A percentile compares a stretch with the other conserved stretches of the same genome.
Evolutionary conservation across 1,140 invertebrate genomes (phyloP).

Genomic region (Cydia fagiglandana): DNA sequence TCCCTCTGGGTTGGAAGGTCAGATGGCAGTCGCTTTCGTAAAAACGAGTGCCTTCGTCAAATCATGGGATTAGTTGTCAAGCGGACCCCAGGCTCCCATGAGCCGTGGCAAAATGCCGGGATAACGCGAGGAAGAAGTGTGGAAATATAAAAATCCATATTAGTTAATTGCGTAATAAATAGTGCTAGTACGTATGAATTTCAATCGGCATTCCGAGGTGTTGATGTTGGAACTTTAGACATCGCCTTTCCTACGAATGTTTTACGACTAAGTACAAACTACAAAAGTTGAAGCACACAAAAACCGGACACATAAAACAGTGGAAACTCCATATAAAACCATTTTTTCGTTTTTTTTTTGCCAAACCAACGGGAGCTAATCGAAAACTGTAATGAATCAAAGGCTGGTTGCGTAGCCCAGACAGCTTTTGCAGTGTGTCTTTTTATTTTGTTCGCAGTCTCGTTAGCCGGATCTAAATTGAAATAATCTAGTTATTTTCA

Average conservation of each 20-base stretch:
- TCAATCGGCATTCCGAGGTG: neutral
- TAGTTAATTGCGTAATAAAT: no score
- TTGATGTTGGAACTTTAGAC: neutral
- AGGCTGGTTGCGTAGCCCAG: constrained; percentile 66
- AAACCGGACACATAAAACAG: constrained; percentile 14
- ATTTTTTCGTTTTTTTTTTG: constrained; percentile 10
- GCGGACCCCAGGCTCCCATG: no score
- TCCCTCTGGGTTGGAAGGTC: no score
- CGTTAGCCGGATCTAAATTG: constrained; percentile 64
- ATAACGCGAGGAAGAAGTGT: no score
- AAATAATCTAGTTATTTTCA: constrained; percentile 69
- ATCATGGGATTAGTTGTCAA: no score
- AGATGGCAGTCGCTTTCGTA: no score
- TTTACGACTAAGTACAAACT: neutral
- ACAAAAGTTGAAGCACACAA: constrained; percentile 25
- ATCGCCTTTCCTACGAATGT: neutral
- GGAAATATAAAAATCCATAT: no score
- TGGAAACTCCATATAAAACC: constrained; percentile 28
- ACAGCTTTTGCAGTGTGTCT: constrained; percentile 60
- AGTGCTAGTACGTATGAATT: no score
- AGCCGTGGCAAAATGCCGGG: no score
- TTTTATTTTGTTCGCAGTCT: constrained; percentile 58
- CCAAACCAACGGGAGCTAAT: constrained; percentile 57
- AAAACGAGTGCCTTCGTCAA: no score
- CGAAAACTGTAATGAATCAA: constrained; percentile 76